phyloP scores from a whole-genome alignment of 2,888 invertebrate genomes.

The Drosophila paranaensis region DNA sequence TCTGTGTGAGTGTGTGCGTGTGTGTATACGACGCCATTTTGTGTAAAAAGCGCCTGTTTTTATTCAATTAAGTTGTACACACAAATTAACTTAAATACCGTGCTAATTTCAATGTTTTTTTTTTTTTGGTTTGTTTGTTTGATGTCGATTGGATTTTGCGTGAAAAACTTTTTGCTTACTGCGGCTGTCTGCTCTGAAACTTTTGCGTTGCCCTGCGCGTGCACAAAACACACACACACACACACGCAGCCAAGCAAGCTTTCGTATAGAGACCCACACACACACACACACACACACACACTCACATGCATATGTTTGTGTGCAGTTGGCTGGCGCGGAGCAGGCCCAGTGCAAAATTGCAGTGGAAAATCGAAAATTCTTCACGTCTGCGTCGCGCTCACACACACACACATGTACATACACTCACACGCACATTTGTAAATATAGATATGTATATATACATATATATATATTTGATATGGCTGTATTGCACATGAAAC shows the following conservation, averaged over 20 bases:
- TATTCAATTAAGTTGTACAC: slow-evolving; percentile 28
- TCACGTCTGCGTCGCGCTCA: slow-evolving; percentile 92
- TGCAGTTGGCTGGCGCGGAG: slow-evolving; percentile 85
- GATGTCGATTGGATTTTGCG: slow-evolving; percentile 57
- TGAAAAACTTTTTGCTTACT: slow-evolving; percentile 54
- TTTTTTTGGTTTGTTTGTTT: slow-evolving; percentile 20
- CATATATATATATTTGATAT: slow-evolving; percentile 1
- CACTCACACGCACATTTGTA: slow-evolving; percentile 13
- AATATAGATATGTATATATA: slow-evolving; percentile 12
- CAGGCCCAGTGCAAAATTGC: slow-evolving; percentile 94
- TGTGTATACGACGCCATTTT: slow-evolving; percentile 41
- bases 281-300: slow-evolving; percentile 14
- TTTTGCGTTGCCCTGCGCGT: slow-evolving; percentile 58
- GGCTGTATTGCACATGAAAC: neutral
- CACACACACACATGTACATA: slow-evolving; percentile 39
- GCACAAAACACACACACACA: slow-evolving; percentile 34
- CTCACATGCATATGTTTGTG: slow-evolving; percentile 14
- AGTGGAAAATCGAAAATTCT: slow-evolving; percentile 84
- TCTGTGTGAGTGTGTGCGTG: neutral
- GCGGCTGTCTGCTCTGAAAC: slow-evolving; percentile 52
- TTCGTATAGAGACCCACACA: slow-evolving; percentile 6
- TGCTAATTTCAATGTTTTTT: slow-evolving; percentile 27
- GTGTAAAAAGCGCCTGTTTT: slow-evolving; percentile 23
- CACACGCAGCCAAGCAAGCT: slow-evolving; percentile 10
- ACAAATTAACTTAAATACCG: slow-evolving; percentile 20